These are phyloP conservation scores for Marmota monax DNA, from an alignment of 2,113 vertebrate species.

Conservation along the genomic window DNA sequence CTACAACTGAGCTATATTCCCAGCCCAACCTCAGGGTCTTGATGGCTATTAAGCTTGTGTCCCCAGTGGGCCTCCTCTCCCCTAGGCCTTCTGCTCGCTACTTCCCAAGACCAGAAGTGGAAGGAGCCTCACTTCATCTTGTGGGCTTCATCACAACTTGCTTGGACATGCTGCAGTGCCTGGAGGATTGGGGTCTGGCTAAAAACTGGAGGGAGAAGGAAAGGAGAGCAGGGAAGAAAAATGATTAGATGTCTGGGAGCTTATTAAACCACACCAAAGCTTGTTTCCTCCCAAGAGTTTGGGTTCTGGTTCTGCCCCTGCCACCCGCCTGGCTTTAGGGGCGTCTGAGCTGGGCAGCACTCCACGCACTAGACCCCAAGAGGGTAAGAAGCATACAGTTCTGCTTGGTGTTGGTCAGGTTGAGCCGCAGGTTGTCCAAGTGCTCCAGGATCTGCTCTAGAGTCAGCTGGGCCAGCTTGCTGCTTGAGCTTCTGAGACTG, in stretches of 20 bases:
- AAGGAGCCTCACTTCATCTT: slow-evolving; percentile 93
- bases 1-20: no score
- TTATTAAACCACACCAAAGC: rapidly evolving
- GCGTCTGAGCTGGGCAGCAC: not conserved
- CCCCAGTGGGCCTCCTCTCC: not conserved
- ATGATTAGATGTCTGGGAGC: not conserved
- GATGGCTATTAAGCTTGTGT: no score
- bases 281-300: not conserved
- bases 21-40: not conserved
- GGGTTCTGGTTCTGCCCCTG: not conserved
- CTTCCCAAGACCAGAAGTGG: not conserved
- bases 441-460: slow-evolving; percentile 98
- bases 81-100: not conserved
- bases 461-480: slow-evolving; percentile 97
- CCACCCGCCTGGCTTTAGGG: not conserved
- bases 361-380: rapidly evolving
- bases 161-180: slow-evolving; percentile 97
- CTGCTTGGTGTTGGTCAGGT: slow-evolving; percentile 94
- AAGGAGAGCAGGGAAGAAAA: not conserved
- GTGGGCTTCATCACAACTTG: slow-evolving; percentile 97
- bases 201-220: slow-evolving; percentile 89
- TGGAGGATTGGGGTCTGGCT: slow-evolving; percentile 97
- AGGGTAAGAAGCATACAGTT: slow-evolving; percentile 84
- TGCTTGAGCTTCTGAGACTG: slow-evolving; percentile 97
- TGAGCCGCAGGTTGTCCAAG: slow-evolving; percentile 95